These are phyloP conservation scores for Harpegnathos saltator DNA, from an alignment of 1,140 invertebrate genomes.

Conservation along the genomic window DNA sequence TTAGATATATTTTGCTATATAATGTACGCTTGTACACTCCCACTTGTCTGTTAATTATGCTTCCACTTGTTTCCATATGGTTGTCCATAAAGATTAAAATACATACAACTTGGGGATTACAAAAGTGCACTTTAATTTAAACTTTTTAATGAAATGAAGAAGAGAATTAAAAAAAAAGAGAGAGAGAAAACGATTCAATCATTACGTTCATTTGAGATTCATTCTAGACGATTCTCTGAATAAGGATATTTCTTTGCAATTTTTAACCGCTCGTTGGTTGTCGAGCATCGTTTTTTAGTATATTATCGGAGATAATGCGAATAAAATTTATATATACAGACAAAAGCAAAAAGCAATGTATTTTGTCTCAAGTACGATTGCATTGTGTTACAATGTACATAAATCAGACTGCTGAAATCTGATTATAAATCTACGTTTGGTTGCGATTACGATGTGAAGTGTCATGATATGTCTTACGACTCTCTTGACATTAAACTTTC, in stretches of 20 bases:
- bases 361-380: not conserved
- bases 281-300: not conserved
- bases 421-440: not conserved
- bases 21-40: constrained; percentile 56
- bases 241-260: not conserved
- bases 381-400: constrained; percentile 8
- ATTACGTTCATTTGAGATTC: not conserved
- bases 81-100: not conserved
- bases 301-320: not conserved
- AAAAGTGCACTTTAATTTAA: constrained; percentile 45
- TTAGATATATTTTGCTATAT: constrained; percentile 53
- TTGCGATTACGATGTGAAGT: not conserved
- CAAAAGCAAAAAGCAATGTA: not conserved
- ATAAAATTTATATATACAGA: not conserved
- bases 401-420: no score
- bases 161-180: no score
- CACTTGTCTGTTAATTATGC: constrained; percentile 51
- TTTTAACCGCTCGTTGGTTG: not conserved
- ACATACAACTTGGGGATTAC: not conserved
- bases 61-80: constrained; percentile 54
- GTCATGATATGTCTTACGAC: not conserved
- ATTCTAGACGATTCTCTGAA: not conserved
- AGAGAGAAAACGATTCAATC: not conserved
- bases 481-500: constrained; percentile 4
- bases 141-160: constrained; percentile 1